A percentile compares a stretch with the other conserved stretches of the same genome.
Evolutionary conservation across 2,113 vertebrate species (phyloP).

Genomic region (Micromys minutus): DNA sequence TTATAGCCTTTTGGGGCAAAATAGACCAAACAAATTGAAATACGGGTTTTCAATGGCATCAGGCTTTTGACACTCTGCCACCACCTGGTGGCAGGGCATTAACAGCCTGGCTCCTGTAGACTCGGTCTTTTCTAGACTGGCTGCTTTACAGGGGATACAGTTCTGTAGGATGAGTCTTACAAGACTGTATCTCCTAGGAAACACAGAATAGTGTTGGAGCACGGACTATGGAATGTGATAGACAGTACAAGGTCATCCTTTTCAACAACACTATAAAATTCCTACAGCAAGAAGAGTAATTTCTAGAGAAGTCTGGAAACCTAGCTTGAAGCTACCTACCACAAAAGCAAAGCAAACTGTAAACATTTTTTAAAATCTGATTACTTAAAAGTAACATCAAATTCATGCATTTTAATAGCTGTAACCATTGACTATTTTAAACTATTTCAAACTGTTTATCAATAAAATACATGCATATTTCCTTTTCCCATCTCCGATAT

Average conservation of each 20-base stretch:
- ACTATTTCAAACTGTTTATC: conserved; percentile 25
- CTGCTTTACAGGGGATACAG: background rate
- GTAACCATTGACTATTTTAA: background rate
- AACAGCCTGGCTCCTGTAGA: background rate
- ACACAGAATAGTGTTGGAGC: background rate
- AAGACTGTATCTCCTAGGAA: background rate
- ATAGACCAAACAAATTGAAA: background rate
- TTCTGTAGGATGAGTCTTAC: background rate
- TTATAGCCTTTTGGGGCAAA: background rate
- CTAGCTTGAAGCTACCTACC: background rate
- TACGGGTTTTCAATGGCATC: background rate
- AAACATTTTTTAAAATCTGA: background rate
- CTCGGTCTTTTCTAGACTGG: background rate
- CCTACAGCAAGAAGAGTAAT: background rate
- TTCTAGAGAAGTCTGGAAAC: background rate
- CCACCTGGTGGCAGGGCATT: conserved; percentile 43
- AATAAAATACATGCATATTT: conserved; percentile 10
- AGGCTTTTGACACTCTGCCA: conserved; percentile 22
- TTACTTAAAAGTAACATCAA: background rate
- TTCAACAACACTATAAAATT: background rate
- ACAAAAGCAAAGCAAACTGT: background rate
- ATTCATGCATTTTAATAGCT: background rate
- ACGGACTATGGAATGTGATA: background rate
- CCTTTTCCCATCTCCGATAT: background rate
- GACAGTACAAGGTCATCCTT: background rate